Base-by-base conservation (phyloP, 2,888 invertebrate genomes). In the Cryptus armator region DNA sequence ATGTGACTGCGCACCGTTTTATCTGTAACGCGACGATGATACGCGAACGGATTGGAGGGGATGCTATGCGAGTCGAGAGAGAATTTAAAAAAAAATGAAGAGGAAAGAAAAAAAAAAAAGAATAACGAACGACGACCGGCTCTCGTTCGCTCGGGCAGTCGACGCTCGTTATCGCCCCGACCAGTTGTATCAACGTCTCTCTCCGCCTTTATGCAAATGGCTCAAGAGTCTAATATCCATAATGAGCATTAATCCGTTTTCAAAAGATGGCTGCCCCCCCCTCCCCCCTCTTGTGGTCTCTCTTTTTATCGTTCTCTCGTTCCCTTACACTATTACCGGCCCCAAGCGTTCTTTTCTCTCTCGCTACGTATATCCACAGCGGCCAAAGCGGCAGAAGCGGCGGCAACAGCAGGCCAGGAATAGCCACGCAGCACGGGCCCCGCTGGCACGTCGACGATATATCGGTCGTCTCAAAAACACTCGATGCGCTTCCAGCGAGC, bases 191-290 rank as follows among this genome's bases (percentile, higher is more conserved):
- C 89, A 89, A 88, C 88, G 89, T 90, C 89, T 88, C 74, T 82
- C 82, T 81, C 88, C 90, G 90, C 90, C 90, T 92, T 90, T 91
- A 92, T 92, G 91, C 88, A 90, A 92, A 92, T 91, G 87, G 85
- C 88, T 62, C 32, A 88, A 81, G 86, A 86, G 85, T 86, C 89
- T 90, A 89, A 91, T 91, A 91, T 91, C 89, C 91, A 91, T 91
- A 92, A 92, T 91, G 90, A 92, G 88, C 90, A 91, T 91, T 91
- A 91, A 92, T 91, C 90, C 89, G 87, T 88, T 86, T 89, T 87
- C 81, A 81, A 85, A 90, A 91, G 89, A 92, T 91, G 90, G 89
- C 90, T 86, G 89, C 81, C 77, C 66, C 37, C 9, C 37, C 37
- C 37, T 2, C 6, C 37, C 37, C 37, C 37, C 37, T 37, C 37